These are phyloP conservation scores for Glossophaga mutica DNA, from an alignment of 2,797 vertebrate genomes.

Conservation along the genomic window DNA sequence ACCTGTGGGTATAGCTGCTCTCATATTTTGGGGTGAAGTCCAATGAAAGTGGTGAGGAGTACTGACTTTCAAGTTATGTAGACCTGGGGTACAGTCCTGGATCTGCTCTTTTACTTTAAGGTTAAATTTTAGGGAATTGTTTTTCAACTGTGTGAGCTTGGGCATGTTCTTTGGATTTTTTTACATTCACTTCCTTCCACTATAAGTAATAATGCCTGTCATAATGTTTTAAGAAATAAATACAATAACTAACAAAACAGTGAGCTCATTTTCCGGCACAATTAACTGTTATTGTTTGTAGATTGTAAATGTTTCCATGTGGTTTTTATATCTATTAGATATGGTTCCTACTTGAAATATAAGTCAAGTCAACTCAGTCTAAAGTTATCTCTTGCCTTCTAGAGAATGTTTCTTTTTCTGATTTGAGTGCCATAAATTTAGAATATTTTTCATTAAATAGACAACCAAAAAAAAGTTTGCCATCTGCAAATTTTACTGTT, in stretches of 20 bases:
- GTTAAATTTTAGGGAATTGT: neutral
- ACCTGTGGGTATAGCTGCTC: neutral
- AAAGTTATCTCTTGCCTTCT: constrained; percentile 6
- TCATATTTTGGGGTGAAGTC: neutral
- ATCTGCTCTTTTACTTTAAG: neutral
- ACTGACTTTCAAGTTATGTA: neutral
- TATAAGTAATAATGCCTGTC: neutral
- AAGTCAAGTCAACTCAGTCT: neutral
- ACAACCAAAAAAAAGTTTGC: constrained; percentile 11
- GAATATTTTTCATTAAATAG: neutral
- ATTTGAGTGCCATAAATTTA: neutral
- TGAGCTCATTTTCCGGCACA: neutral
- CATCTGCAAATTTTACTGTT: neutral
- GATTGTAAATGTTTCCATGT: neutral
- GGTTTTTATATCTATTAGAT: neutral
- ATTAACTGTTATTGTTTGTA: neutral
- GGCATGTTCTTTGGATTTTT: neutral
- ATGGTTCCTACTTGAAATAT: neutral
- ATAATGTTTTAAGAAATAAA: constrained; percentile 21
- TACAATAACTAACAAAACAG: neutral
- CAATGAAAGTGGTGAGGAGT: neutral
- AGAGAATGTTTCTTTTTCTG: constrained; percentile 27
- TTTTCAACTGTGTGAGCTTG: constrained; percentile 11
- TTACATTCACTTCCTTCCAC: neutral
- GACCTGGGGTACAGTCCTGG: neutral